Percentiles rank a stretch among this genome's conserved stretches.
Evolutionary conservation across 1,140 invertebrate species (phyloP).

Genomic region (Pemphigus obesinymphae): DNA sequence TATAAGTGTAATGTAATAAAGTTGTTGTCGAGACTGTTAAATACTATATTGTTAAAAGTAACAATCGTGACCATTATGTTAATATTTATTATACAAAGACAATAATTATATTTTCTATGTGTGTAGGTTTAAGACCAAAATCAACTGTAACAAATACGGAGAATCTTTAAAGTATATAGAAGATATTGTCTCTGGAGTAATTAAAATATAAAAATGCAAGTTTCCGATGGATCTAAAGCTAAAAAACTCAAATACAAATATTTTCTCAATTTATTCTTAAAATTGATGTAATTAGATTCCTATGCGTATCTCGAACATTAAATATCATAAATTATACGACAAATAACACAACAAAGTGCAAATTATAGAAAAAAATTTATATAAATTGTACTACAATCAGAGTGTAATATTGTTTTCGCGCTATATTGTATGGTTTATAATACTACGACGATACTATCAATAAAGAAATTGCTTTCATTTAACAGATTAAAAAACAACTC

Average conservation of each 20-base stretch:
- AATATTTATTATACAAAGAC: background rate
- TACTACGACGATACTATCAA: too few relatives aligned
- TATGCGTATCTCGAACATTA: too few relatives aligned
- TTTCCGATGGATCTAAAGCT: too few relatives aligned
- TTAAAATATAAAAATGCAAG: background rate
- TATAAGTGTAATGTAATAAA: background rate
- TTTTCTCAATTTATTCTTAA: too few relatives aligned
- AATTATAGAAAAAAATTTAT: too few relatives aligned
- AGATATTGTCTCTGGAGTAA: background rate
- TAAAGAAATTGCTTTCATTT: background rate
- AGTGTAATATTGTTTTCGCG: too few relatives aligned
- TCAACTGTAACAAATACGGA: background rate
- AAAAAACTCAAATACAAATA: too few relatives aligned
- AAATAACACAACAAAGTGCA: too few relatives aligned
- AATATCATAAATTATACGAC: too few relatives aligned
- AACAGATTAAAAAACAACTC: background rate
- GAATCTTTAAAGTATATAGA: background rate
- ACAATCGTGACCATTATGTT: background rate
- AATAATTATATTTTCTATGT: background rate
- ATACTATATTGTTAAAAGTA: background rate
- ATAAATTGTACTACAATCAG: too few relatives aligned
- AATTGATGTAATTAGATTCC: too few relatives aligned
- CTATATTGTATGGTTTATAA: too few relatives aligned
- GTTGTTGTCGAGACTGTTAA: background rate
- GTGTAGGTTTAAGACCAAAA: background rate